These are phyloP conservation scores for Ariopsis seemanni DNA, from an alignment of 2,113 vertebrate genomes.

Conservation along the genomic window DNA sequence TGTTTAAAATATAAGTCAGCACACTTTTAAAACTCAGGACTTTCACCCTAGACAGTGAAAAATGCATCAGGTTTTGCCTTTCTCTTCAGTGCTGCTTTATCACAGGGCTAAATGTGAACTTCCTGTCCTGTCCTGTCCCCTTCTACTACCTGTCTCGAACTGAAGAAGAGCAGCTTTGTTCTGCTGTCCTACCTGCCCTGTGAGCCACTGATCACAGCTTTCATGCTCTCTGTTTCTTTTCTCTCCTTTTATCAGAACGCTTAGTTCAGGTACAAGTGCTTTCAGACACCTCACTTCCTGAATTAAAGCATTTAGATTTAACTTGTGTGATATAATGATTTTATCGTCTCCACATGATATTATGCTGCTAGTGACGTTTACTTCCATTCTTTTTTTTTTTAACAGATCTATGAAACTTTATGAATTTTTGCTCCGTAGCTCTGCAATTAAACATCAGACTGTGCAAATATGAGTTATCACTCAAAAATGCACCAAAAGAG, in stretches of 20 bases:
- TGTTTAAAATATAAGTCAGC: constrained; percentile 32
- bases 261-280: constrained; percentile 26
- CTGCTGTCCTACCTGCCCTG: constrained; percentile 33
- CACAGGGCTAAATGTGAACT: constrained; percentile 30
- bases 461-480: not conserved
- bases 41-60: constrained; percentile 45
- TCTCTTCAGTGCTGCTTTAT: constrained; percentile 41
- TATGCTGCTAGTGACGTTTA: not conserved
- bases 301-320: not conserved
- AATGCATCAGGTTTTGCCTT: constrained; percentile 35
- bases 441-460: not conserved
- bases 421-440: not conserved
- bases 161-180: constrained; percentile 41
- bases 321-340: not conserved
- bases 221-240: constrained; percentile 24
- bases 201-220: constrained; percentile 19
- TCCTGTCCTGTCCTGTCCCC: constrained; percentile 21
- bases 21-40: constrained; percentile 13
- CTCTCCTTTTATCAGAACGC: constrained; percentile 23
- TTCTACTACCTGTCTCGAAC: constrained; percentile 18
- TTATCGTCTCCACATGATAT: not conserved
- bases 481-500: not conserved
- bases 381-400: not conserved
- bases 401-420: not conserved
- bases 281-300: constrained; percentile 12